Evolutionary conservation across 2,888 invertebrate genomes (phyloP).

Genomic region (Ctenicera cuprea): DNA sequence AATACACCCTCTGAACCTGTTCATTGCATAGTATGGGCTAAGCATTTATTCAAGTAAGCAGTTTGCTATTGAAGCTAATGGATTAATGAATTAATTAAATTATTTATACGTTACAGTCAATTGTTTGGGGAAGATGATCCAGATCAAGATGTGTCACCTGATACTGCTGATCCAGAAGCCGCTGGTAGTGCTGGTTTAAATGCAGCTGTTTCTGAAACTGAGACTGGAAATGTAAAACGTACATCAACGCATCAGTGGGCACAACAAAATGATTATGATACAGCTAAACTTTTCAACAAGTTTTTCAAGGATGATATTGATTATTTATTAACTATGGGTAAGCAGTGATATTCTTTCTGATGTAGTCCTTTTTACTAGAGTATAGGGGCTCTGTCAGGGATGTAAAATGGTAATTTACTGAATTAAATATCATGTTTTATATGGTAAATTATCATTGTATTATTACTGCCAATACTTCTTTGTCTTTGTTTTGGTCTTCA

Average conservation of each 20-base stretch:
- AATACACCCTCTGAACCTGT: slow-evolving; percentile 99
- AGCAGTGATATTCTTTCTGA: slow-evolving; percentile 31
- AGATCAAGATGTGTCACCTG: slow-evolving; percentile 98
- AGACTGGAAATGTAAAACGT: slow-evolving; percentile 73
- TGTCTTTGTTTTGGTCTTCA: too few species aligned
- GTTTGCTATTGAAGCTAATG: background rate
- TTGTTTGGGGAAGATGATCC: slow-evolving; percentile 97
- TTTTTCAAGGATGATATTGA: slow-evolving; percentile 96
- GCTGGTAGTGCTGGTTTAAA: slow-evolving; percentile 81
- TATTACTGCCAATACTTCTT: too few species aligned
- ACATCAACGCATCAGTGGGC: slow-evolving; percentile 94
- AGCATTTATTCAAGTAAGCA: slow-evolving; percentile 96
- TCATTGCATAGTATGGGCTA: slow-evolving; percentile 99
- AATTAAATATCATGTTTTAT: too few species aligned
- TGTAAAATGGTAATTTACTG: too few species aligned
- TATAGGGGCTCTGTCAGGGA: too few species aligned
- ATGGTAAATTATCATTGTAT: too few species aligned
- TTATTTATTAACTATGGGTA: slow-evolving; percentile 92
- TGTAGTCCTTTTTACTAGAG: too few species aligned
- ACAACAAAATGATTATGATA: slow-evolving; percentile 86
- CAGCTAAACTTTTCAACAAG: slow-evolving; percentile 92
- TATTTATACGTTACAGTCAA: slow-evolving; percentile 78
- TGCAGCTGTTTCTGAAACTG: slow-evolving; percentile 73
- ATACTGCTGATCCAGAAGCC: slow-evolving; percentile 96
- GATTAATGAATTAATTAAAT: background rate